A percentile compares a stretch with the other conserved stretches of the same genome.
phyloP scores from a whole-genome alignment of 2,888 invertebrate species.

The Latheticus oryzae region DNA sequence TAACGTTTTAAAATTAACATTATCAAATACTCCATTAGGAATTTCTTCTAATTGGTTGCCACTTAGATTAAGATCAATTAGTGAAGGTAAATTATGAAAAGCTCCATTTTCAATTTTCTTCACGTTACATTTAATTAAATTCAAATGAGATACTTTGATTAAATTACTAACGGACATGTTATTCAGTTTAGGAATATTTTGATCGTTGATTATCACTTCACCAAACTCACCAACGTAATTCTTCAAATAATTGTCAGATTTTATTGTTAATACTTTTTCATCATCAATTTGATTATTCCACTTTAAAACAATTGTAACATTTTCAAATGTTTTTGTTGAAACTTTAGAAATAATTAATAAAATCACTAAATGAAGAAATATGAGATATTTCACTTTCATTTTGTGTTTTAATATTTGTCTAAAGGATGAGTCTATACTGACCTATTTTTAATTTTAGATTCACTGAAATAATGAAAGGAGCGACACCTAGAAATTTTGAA shows the following conservation, averaged over 20 bases:
- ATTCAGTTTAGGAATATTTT: background rate
- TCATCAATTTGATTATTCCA: background rate
- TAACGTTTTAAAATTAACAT: background rate
- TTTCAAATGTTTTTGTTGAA: constrained; percentile 6
- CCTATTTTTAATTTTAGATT: constrained; percentile 6
- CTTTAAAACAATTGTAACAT: constrained; percentile 9
- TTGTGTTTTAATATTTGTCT: too few relatives aligned
- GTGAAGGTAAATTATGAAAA: constrained; percentile 47
- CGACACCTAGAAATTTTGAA: background rate
- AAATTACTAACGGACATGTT: constrained; percentile 37
- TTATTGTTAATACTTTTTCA: constrained; percentile 1
- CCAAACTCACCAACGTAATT: constrained; percentile 16
- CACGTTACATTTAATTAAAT: constrained; percentile 31
- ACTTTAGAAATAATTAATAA: too few relatives aligned
- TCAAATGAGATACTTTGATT: constrained; percentile 33
- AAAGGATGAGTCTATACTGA: background rate
- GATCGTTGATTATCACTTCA: constrained; percentile 8
- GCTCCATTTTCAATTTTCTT: constrained; percentile 40
- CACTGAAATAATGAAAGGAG: background rate
- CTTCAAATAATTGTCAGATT: constrained; percentile 11
- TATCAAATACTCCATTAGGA: constrained; percentile 25
- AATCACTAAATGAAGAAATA: too few relatives aligned
- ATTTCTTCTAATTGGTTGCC: constrained; percentile 48
- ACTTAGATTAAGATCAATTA: constrained; percentile 46
- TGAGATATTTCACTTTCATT: too few relatives aligned